Evolutionary conservation across 2,797 vertebrate genomes (phyloP).

Genomic region (Arvicola amphibius): DNA sequence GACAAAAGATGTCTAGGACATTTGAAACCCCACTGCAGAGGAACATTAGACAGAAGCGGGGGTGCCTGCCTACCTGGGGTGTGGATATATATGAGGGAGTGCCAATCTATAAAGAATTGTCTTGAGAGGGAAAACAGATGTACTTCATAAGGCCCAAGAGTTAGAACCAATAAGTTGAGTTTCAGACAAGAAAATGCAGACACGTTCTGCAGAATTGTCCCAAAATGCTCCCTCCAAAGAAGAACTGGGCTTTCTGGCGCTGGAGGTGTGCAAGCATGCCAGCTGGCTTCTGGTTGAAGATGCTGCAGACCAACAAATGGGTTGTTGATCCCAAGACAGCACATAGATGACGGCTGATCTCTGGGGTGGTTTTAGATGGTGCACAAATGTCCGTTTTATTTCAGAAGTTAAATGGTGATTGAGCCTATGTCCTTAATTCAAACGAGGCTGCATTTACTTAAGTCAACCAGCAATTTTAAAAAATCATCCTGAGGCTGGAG

Average conservation of each 20-base stretch:
- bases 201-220: neutral
- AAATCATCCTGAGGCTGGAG: neutral
- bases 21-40: neutral
- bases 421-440: neutral
- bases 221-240: neutral
- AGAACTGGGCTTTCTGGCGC: neutral
- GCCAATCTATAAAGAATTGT: neutral
- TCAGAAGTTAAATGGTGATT: neutral
- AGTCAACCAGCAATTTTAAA: neutral
- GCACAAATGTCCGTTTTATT: neutral
- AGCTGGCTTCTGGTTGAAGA: neutral
- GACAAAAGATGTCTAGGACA: neutral
- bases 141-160: neutral
- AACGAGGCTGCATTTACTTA: slow-evolving; percentile 2
- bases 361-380: no score
- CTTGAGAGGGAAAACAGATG: neutral
- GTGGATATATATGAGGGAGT: neutral
- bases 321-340: neutral
- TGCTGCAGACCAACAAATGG: neutral
- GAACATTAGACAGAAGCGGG: neutral
- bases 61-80: neutral
- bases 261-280: neutral
- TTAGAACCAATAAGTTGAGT: neutral
- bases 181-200: neutral
- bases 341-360: neutral